These are phyloP conservation scores for Geotrypetes seraphini DNA, from an alignment of 2,797 vertebrate genomes.

Conservation along the genomic window DNA sequence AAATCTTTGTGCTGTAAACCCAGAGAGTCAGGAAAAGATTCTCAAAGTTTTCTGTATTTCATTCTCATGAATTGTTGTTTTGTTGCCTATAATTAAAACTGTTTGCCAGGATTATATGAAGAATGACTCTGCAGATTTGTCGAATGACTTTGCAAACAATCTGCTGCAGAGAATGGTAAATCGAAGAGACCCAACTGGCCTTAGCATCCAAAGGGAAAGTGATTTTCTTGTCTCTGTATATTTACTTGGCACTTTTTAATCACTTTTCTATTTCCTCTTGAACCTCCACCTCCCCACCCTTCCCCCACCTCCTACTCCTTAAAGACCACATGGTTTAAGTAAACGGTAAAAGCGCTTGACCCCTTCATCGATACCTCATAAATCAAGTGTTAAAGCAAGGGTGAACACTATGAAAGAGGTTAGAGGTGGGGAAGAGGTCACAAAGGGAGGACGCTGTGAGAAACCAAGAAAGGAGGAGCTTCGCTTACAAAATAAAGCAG, in stretches of 20 bases:
- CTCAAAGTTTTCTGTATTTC: too few relatives aligned
- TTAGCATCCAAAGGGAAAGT: conserved; percentile 39
- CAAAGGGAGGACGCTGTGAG: conserved; percentile 58
- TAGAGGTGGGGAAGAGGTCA: conserved; percentile 63
- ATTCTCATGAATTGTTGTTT: too few relatives aligned
- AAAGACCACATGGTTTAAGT: conserved; percentile 63
- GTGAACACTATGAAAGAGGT: conserved; percentile 61
- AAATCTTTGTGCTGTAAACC: too few relatives aligned
- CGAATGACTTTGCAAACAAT: conserved; percentile 43
- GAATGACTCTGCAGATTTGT: conserved; percentile 47
- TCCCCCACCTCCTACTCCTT: too few relatives aligned
- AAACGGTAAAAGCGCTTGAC: conserved; percentile 68
- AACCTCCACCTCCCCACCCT: too few relatives aligned
- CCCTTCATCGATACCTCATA: conserved; percentile 56
- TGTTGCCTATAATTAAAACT: too few relatives aligned
- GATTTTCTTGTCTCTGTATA: conserved; percentile 46
- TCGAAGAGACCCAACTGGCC: too few relatives aligned
- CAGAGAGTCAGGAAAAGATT: too few relatives aligned
- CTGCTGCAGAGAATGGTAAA: conserved; percentile 31
- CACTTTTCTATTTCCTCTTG: conserved; percentile 58
- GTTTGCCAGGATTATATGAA: too few relatives aligned
- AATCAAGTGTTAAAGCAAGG: conserved; percentile 69
- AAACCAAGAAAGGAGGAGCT: conserved; percentile 36
- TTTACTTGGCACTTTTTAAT: conserved; percentile 53
- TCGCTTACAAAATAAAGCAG: conserved; percentile 15